Conservation (phyloP, 2,113 vertebrate genomes). For the Hypanus sabinus region DNA sequence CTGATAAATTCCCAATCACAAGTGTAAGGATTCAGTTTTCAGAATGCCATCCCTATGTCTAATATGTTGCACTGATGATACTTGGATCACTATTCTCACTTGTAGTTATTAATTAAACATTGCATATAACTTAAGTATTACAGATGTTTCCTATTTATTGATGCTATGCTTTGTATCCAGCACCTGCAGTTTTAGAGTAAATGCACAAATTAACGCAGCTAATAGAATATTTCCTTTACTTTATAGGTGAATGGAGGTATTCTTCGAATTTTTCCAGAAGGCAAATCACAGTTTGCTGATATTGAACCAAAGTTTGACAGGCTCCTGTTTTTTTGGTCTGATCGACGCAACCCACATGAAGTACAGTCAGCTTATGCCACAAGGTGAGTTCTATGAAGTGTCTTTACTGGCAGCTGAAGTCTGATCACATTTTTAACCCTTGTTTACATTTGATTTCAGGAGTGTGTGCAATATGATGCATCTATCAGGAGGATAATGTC, state of each 20-base stretch:
- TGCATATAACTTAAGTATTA: not conserved
- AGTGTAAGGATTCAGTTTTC: no score
- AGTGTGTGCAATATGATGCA: not conserved
- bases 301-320: conserved; percentile 97
- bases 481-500: not conserved
- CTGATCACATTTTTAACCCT: not conserved
- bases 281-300: conserved; percentile 92
- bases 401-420: not conserved
- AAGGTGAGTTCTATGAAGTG: conserved; percentile 61
- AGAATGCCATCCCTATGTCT: no score
- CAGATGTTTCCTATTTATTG: not conserved
- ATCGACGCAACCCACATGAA: conserved; percentile 95
- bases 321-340: conserved; percentile 95
- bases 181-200: not conserved
- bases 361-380: conserved; percentile 90
- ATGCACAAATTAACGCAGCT: not conserved
- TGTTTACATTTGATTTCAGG: not conserved
- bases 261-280: conserved; percentile 96
- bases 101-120: not conserved
- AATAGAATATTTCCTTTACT: conserved; percentile 44
- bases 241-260: conserved; percentile 85
- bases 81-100: no score
- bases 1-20: no score
- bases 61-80: no score
- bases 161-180: not conserved